Evolutionary conservation across 2,113 vertebrate species (phyloP).

Genomic region (Astur gentilis): DNA sequence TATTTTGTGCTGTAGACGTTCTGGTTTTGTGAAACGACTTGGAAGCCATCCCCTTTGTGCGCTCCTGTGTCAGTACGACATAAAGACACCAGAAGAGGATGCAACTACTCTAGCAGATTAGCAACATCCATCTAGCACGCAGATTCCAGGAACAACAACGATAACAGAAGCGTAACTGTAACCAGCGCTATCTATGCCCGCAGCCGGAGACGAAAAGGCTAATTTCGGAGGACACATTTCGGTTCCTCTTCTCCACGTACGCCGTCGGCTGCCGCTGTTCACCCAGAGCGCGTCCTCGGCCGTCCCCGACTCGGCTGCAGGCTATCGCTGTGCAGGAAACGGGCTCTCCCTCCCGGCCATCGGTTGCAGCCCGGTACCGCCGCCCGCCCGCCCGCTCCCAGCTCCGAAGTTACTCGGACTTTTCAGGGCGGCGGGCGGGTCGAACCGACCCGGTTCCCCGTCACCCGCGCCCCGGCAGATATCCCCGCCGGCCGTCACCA

Average conservation of each 20-base stretch:
- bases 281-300: background rate
- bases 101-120: background rate
- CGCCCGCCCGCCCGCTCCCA: background rate
- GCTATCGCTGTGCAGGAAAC: background rate
- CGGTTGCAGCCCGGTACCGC: background rate
- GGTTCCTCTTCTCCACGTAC: background rate
- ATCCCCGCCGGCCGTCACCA: no score
- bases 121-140: background rate
- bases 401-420: background rate
- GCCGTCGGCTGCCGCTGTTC: background rate
- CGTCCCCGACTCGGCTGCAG: background rate
- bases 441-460: background rate
- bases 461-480: background rate
- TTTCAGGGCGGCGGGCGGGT: background rate
- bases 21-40: background rate
- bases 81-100: background rate
- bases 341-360: background rate
- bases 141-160: background rate
- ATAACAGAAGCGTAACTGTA: accelerated
- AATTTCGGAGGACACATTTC: background rate
- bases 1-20: background rate
- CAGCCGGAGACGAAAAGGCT: background rate
- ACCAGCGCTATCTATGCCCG: accelerated
- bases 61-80: background rate
- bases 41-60: background rate